Conservation (phyloP, 2,888 invertebrate genomes). For the Oxyteleia sp. region DNA sequence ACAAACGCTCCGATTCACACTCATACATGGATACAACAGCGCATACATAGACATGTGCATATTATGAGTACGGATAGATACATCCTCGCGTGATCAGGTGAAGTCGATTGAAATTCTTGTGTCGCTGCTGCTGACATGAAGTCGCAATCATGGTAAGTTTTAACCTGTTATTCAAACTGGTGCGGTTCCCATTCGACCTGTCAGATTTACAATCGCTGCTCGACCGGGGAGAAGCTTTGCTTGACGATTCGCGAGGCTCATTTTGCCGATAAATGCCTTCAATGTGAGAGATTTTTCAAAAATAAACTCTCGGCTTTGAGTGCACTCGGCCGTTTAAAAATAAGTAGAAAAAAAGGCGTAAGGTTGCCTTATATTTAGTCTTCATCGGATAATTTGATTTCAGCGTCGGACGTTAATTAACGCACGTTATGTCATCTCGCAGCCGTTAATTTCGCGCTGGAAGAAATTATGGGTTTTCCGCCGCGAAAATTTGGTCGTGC, state of each 20-base stretch:
- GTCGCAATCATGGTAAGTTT: slow-evolving; percentile 61
- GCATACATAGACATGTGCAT: slow-evolving; percentile 24
- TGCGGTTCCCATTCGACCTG: not conserved
- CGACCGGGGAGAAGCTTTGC: not conserved
- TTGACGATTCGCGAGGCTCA: not conserved
- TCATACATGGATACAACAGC: slow-evolving; percentile 9
- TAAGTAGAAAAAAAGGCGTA: slow-evolving; percentile 22
- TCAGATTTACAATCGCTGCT: slow-evolving; percentile 3
- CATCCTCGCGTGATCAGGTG: slow-evolving; percentile 48
- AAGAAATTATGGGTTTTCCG: too few relatives aligned
- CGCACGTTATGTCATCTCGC: slow-evolving; percentile 1
- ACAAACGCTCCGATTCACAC: too few relatives aligned
- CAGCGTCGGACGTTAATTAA: slow-evolving; percentile 4
- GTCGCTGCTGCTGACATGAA: slow-evolving; percentile 55
- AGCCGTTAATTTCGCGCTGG: too few relatives aligned
- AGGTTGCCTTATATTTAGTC: slow-evolving; percentile 43
- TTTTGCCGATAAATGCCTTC: not conserved
- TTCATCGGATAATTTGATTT: slow-evolving; percentile 25
- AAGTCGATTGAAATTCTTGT: slow-evolving; percentile 53
- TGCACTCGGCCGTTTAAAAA: slow-evolving; percentile 8
- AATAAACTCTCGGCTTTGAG: slow-evolving; percentile 9
- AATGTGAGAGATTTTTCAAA: slow-evolving; percentile 8
- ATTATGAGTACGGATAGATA: slow-evolving; percentile 37
- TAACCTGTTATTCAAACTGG: slow-evolving; percentile 6
- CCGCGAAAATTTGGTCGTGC: not conserved